These are phyloP conservation scores for Zaprionus obscuricornis DNA, from an alignment of 2,888 invertebrate species.

Conservation along the genomic window DNA sequence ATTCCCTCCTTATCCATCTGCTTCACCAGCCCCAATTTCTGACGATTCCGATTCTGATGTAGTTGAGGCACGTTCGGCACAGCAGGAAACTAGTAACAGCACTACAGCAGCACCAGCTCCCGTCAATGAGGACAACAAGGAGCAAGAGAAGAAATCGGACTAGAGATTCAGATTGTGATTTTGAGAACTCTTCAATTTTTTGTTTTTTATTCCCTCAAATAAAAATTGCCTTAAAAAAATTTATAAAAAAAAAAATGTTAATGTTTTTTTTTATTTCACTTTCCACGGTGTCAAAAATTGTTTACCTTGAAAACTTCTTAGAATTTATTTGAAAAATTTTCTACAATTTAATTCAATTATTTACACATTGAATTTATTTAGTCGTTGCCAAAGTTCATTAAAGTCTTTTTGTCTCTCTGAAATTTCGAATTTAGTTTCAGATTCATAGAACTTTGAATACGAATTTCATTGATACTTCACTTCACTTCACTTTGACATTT, in stretches of 20 bases:
- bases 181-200: slow-evolving; percentile 11
- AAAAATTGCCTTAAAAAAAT: slow-evolving; percentile 18
- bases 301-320: not conserved
- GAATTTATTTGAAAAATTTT: too few species aligned
- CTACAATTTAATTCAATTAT: too few species aligned
- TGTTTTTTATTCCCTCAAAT: slow-evolving; percentile 16
- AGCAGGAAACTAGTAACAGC: slow-evolving; percentile 41
- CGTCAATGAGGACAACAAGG: slow-evolving; percentile 50
- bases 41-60: slow-evolving; percentile 70
- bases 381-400: too few species aligned
- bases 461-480: too few species aligned
- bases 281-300: not conserved
- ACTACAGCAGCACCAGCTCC: slow-evolving; percentile 61
- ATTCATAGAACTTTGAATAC: too few species aligned
- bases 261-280: not conserved
- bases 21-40: slow-evolving; percentile 32
- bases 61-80: slow-evolving; percentile 70
- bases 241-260: not conserved
- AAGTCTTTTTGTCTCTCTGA: too few species aligned
- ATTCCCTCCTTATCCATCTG: slow-evolving; percentile 66
- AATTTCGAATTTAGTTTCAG: too few species aligned
- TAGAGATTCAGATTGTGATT: slow-evolving; percentile 44
- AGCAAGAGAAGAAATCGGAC: slow-evolving; percentile 44
- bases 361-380: too few species aligned
- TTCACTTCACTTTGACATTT: too few species aligned